Conservation (phyloP, 2,888 invertebrate genomes). For the Drosophila limbata region DNA sequence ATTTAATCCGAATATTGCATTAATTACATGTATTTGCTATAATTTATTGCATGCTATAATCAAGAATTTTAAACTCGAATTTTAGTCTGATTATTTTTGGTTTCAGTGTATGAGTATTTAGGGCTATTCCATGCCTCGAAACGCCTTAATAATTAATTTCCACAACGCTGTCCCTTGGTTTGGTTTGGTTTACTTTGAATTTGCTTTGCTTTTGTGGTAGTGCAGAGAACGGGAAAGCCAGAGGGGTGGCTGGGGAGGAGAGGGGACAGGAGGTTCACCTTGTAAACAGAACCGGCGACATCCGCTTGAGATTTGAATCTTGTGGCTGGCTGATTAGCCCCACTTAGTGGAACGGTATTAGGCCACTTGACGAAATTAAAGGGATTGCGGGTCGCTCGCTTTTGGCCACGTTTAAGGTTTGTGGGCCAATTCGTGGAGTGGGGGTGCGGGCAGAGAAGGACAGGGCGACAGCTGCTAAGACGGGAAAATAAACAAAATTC, state of each 20-base stretch:
- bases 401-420: slow-evolving; percentile 5
- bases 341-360: slow-evolving; percentile 77
- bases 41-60: too few species aligned
- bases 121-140: slow-evolving; percentile 29
- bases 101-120: slow-evolving; percentile 1
- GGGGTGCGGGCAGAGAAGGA: neutral
- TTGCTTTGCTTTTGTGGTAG: neutral
- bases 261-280: slow-evolving; percentile 11
- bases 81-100: too few species aligned
- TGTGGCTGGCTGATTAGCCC: slow-evolving; percentile 75
- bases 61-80: too few species aligned
- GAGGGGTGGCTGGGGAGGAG: neutral
- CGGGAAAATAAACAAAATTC: slow-evolving; percentile 74
- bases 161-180: slow-evolving; percentile 14
- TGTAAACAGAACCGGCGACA: slow-evolving; percentile 66
- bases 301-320: slow-evolving; percentile 77
- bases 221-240: too few species aligned
- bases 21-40: too few species aligned
- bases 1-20: too few species aligned
- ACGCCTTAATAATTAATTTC: slow-evolving; percentile 64
- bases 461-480: slow-evolving; percentile 72
- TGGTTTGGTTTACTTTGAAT: neutral
- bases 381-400: slow-evolving; percentile 44
- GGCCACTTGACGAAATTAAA: slow-evolving; percentile 78
- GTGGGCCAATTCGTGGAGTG: neutral